Evolutionary conservation across 2,797 vertebrate species (phyloP), one percentile per base, ranked within the genome.

Genomic region (Gambusia yucatana): DNA sequence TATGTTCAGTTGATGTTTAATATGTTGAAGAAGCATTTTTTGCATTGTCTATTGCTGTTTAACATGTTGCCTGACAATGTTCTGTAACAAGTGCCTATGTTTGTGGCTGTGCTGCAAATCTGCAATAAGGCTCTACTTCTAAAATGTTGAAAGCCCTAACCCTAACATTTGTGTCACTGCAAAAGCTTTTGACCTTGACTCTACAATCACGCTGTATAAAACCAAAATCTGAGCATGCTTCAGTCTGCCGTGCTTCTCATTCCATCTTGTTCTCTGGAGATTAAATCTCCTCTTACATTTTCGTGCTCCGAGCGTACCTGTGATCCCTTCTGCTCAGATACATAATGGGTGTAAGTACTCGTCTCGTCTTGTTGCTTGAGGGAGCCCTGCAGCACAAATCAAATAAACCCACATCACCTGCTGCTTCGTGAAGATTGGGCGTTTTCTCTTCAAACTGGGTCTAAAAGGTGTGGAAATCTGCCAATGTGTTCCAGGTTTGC

Each of bases 271-370:
- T 55, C n/a, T 77, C 50, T 43, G 25, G 3, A 84, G 80, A 86
- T 86, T 6, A 80, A 80, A 77, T 11, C 57, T 61, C 59, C 3
- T 47, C 20, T 80, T 46, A 72, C 30, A 25, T 79, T 71, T 44
- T 1, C 44, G 16, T 11, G 20, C 48, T 76, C 74, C 13, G 20
- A 44, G 52, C 41, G 14, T 2, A 69, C 73, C 73, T 78, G 65
- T 57, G 73, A 76, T 65, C 5, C 8, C 0, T 44, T 72, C 41
- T 78, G 78, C 47, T 86, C 81, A 47, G 46, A n/a, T 61, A 70
- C 67, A 17, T 76, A 81, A 83, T 81, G 72, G 28, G 36, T 79
- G 73, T 52, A 79, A 81, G 65, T 47, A 3, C n/a, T 82, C 72
- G 6, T 72, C 50, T 48, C 4, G 39, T 78, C 67, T 22, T 48